Base-by-base conservation (phyloP, 1,140 invertebrate species). In the Aphelenchoides fujianensis region DNA sequence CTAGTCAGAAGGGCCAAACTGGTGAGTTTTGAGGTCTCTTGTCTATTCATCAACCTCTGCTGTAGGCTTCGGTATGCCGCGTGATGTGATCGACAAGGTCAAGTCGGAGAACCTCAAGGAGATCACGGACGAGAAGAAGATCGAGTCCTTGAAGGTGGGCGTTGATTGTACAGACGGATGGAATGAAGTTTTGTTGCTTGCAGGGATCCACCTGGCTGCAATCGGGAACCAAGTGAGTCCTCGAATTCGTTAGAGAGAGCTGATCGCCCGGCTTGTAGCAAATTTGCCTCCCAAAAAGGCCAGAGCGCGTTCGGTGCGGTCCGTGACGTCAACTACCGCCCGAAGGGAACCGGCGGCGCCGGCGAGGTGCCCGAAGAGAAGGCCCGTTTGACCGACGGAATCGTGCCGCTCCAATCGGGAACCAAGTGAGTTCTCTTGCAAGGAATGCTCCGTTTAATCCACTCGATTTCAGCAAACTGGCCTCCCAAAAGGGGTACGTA, bases 1-100 rank as follows among this genome's bases (percentile, higher is more conserved):
- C 82, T 57, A 84, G 82, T 7, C 82, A 83, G 59, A 80, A 77
- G 63, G 82, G 82, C 54, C 80, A 83, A 80, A 84, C n/a, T n/a
- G n/a, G n/a, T n/a, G n/a, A n/a, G n/a, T n/a, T n/a, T n/a, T n/a
- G n/a, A n/a, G n/a, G n/a, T n/a, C n/a, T n/a, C n/a, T n/a, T n/a
- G n/a, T n/a, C n/a, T n/a, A n/a, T n/a, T n/a, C n/a, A n/a, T n/a
- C n/a, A n/a, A n/a, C n/a, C n/a, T n/a, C n/a, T n/a, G n/a, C n/a
- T n/a, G n/a, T n/a, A n/a, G n/a, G n/a, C n/a, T 83, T 83, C 63
- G 82, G 82, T 76, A 64, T 59, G 28, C 82, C 82, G 9, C 76
- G 82, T 83, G 82, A 83, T 72, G 79, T 83, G 64, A 75, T 83
- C 53, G 82, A 83, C 68, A 84, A 83, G 63, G 69, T 84, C 69